A percentile compares a stretch with the other conserved stretches of the same genome.
Conservation (phyloP, 2,888 invertebrate genomes). For the Artemia sinica region DNA sequence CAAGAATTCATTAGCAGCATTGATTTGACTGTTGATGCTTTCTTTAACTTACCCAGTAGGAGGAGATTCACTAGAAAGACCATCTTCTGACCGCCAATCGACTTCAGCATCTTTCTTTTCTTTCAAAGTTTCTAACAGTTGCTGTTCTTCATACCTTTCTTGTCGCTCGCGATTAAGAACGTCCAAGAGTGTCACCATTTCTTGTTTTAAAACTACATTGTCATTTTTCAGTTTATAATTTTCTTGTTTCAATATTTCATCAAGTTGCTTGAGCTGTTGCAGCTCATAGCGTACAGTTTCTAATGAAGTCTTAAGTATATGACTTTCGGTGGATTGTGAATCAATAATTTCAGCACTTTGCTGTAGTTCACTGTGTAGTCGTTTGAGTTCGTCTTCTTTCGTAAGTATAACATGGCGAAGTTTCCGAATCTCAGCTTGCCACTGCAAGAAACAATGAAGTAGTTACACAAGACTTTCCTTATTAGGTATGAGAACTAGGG, state of each 20-base stretch:
- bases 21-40: no score
- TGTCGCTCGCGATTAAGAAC: constrained; percentile 1
- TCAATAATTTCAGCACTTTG: not conserved
- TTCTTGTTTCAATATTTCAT: not conserved
- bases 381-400: not conserved
- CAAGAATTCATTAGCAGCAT: no score
- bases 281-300: constrained; percentile 1
- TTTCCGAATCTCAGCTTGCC: constrained; percentile 1
- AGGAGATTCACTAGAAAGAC: constrained; percentile 15
- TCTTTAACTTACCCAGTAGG: not conserved
- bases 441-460: not conserved
- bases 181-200: constrained; percentile 1
- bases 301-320: not conserved
- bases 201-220: not conserved
- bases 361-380: not conserved
- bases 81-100: not conserved
- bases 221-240: not conserved
- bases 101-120: not conserved
- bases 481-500: no score
- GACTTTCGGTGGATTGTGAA: not conserved
- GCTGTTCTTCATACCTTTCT: not conserved
- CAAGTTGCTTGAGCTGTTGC: not conserved
- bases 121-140: not conserved
- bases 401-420: not conserved
- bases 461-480: not conserved